Evolutionary conservation across 2,888 invertebrate genomes (phyloP).

Genomic region (Acronicta psi): DNA sequence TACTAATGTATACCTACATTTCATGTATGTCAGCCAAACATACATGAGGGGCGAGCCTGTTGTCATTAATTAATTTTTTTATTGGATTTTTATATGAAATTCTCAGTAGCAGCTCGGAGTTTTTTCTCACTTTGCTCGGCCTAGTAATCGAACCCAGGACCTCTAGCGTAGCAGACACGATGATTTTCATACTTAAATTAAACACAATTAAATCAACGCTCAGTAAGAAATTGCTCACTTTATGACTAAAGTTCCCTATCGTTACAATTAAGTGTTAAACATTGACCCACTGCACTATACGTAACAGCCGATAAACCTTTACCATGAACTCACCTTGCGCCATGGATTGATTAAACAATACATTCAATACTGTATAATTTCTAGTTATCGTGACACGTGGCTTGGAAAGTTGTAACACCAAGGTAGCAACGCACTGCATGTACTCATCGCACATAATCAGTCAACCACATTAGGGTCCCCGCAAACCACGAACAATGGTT

Average conservation of each 20-base stretch:
- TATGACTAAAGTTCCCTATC: conserved; percentile 24
- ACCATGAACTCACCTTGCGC: conserved; percentile 60
- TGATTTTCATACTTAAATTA: background rate
- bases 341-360: conserved; percentile 50
- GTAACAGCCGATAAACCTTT: conserved; percentile 63
- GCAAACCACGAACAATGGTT: too few species aligned
- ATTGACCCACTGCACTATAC: conserved; percentile 63
- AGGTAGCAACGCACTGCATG: conserved; percentile 14
- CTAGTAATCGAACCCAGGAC: too few species aligned
- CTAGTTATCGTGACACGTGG: conserved; percentile 38
- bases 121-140: too few species aligned
- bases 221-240: conserved; percentile 22
- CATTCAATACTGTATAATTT: conserved; percentile 39
- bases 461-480: too few species aligned
- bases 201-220: conserved; percentile 6
- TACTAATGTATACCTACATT: too few species aligned
- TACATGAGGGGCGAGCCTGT: too few species aligned
- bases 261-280: conserved; percentile 53
- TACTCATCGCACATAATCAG: conserved; percentile 2
- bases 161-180: too few species aligned
- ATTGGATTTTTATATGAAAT: too few species aligned
- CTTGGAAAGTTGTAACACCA: conserved; percentile 10
- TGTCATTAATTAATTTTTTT: too few species aligned
- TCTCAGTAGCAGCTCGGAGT: too few species aligned
- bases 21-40: too few species aligned